These are phyloP conservation scores for Morinoia aosen DNA, from an alignment of 2,888 invertebrate species.

Conservation along the genomic window DNA sequence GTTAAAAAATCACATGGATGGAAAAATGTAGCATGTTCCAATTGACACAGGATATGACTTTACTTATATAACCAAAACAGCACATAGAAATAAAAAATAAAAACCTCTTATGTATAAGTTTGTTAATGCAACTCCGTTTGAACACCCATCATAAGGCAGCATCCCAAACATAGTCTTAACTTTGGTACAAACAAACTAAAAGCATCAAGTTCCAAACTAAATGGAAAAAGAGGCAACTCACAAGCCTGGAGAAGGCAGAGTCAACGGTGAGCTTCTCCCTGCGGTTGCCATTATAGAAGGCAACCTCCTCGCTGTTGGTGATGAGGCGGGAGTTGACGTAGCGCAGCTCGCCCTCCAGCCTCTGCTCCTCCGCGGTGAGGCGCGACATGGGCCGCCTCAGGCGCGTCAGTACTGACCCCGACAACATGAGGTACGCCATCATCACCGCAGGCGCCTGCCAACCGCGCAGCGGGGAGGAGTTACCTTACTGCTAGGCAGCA, in stretches of 20 bases:
- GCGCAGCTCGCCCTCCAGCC: constrained; percentile 97
- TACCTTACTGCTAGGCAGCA: not conserved
- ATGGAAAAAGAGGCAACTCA: constrained; percentile 68
- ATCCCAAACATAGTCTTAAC: not conserved
- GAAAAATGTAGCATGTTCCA: too few relatives aligned
- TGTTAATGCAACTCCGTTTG: not conserved
- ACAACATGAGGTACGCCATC: constrained; percentile 87
- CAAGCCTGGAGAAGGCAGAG: constrained; percentile 89
- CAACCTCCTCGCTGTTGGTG: constrained; percentile 95
- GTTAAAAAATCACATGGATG: too few relatives aligned
- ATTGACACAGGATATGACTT: too few relatives aligned
- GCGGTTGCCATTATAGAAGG: constrained; percentile 77
- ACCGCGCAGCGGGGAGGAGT: constrained; percentile 60
- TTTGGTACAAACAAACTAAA: not conserved
- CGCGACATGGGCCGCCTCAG: constrained; percentile 88
- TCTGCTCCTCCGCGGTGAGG: constrained; percentile 94
- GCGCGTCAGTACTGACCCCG: constrained; percentile 89
- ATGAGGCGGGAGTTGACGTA: constrained; percentile 96
- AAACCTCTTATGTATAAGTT: too few relatives aligned
- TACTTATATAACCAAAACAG: too few relatives aligned
- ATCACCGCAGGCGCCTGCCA: constrained; percentile 89
- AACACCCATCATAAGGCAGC: not conserved
- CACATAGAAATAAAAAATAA: too few relatives aligned
- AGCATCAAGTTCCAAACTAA: constrained; percentile 31
- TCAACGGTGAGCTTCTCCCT: constrained; percentile 90